Base-by-base conservation (phyloP, 2,113 vertebrate species). In the Bujurquina vittata region DNA sequence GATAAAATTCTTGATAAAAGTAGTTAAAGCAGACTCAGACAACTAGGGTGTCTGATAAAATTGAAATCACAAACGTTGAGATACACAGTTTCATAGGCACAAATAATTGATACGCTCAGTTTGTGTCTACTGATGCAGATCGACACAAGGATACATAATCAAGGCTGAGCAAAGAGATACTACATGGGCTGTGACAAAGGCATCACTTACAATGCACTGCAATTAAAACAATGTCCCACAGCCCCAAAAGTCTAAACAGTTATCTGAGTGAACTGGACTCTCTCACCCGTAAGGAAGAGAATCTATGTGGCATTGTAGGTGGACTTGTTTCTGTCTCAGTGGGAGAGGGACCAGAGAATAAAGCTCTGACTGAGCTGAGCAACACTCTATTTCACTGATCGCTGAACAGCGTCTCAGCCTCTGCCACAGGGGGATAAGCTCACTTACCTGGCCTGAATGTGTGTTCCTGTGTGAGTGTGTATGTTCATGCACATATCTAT, bases 301-400 rank as follows among this genome's bases (percentile, higher is more conserved):
- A 77, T 87, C 81, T 86, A 14, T 72, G 81, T 67, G 55, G 58
- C 69, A 56, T 54, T 86, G 83, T 57, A 59, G 80, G 74, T 84
- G 84, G 77, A 89, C 17, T 57, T 60, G 75, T 82, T 83, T 86
- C 77, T 54, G 61, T 91, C 85, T 87, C 87, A 75, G 79, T 60
- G 82, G 83, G 82, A 89, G 79, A 75, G 60, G 84, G 83, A 91
- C 78, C 82, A 77, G 79, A 82, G 85, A 88, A 88, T 89, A 84
- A 83, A 89, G 88, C 94, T 89, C 80, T 85, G 87, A 79, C 84
- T 72, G 80, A 88, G 84, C 90, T 74, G 91, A 88, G 88, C 77
- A 91, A 87, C 89, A 93, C 91, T 92, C 86, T 88, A 93, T 94
- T 94, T 94, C 93, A 94, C 94, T 91, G 94, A 92, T 93, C 84